Evolutionary conservation across 2,113 vertebrate species (phyloP).

Genomic region (Pogonocichla stellata): DNA sequence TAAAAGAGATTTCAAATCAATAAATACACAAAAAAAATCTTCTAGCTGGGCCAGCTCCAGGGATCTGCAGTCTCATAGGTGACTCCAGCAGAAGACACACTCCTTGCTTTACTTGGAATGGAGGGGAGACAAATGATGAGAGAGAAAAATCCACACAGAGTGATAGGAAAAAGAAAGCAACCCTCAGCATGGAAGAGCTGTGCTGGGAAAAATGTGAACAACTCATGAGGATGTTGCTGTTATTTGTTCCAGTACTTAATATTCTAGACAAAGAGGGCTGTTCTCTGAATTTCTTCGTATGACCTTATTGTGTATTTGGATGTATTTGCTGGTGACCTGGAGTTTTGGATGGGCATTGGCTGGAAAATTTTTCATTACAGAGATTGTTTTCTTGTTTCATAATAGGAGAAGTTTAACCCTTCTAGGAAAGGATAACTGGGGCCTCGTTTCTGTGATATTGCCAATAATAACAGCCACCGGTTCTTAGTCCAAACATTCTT

Average conservation of each 20-base stretch:
- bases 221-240: slow-evolving; percentile 8
- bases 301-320: slow-evolving; percentile 48
- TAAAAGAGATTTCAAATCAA: neutral
- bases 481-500: slow-evolving; percentile 33
- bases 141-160: slow-evolving; percentile 7
- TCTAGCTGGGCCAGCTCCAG: neutral
- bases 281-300: slow-evolving; percentile 27
- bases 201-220: slow-evolving; percentile 31
- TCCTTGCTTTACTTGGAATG: neutral
- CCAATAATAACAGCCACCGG: slow-evolving; percentile 37
- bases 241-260: slow-evolving; percentile 54
- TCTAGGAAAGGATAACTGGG: slow-evolving; percentile 29
- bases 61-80: neutral
- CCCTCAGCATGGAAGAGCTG: neutral
- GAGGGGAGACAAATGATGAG: neutral
- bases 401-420: slow-evolving; percentile 60
- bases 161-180: neutral
- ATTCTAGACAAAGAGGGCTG: slow-evolving; percentile 34
- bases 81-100: neutral
- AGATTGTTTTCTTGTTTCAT: slow-evolving; percentile 54
- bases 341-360: slow-evolving; percentile 49
- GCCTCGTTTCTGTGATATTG: slow-evolving; percentile 1
- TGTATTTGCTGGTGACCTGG: slow-evolving; percentile 48
- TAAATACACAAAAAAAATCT: neutral
- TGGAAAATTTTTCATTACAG: slow-evolving; percentile 45